These are phyloP conservation scores for Trididemnum clinides DNA, from an alignment of 23 tunicate genomes.

Conservation along the genomic window DNA sequence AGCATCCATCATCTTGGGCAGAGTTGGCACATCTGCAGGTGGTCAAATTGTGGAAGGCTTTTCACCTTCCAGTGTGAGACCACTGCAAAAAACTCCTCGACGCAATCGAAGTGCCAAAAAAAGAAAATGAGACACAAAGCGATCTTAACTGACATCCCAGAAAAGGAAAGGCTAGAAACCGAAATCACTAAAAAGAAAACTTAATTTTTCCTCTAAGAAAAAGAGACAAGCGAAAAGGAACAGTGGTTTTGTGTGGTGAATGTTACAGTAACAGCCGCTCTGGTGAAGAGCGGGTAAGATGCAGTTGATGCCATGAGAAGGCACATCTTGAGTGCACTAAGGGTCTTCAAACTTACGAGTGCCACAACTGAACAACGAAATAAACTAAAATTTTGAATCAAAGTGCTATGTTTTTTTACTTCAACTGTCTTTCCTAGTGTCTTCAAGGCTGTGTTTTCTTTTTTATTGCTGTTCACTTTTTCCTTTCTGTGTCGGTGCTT, in stretches of 20 bases:
- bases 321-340: background rate
- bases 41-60: background rate
- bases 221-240: no score
- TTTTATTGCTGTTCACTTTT: no score
- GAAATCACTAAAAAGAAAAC: background rate
- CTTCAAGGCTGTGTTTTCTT: no score
- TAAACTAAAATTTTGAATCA: no score
- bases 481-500: no score
- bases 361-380: no score
- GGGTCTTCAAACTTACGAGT: background rate
- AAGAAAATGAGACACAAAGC: background rate
- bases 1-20: no score
- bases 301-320: background rate
- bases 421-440: no score
- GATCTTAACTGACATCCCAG: conserved; percentile 7
- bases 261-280: background rate
- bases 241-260: no score
- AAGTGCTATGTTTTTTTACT: no score
- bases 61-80: no score
- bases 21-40: no score
- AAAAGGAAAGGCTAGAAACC: background rate
- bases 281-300: conserved; percentile 1
- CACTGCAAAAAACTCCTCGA: background rate
- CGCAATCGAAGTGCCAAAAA: background rate
- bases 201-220: background rate